These are phyloP conservation scores for Eumacrocentrus americanus DNA, from an alignment of 2,888 invertebrate genomes.

Conservation along the genomic window DNA sequence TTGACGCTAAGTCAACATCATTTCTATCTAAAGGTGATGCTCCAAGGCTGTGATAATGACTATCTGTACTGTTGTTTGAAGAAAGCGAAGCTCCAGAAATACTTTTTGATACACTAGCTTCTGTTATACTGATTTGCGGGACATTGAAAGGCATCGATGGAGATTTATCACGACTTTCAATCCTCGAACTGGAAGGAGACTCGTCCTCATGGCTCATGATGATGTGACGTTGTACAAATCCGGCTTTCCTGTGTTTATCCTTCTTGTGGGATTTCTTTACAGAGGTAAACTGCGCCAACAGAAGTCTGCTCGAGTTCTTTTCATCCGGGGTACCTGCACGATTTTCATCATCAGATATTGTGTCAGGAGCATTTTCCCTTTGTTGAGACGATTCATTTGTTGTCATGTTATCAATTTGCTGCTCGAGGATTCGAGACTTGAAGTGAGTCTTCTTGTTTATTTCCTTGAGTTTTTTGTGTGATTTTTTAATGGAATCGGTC, in stretches of 20 bases:
- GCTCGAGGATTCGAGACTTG: slow-evolving; percentile 33
- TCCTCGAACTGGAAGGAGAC: neutral
- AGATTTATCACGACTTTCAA: neutral
- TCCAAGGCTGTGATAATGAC: slow-evolving; percentile 22
- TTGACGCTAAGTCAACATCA: slow-evolving; percentile 14
- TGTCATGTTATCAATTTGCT: slow-evolving; percentile 1
- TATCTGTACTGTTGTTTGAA: slow-evolving; percentile 22
- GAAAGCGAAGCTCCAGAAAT: slow-evolving; percentile 10
- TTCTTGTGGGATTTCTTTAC: slow-evolving; percentile 54
- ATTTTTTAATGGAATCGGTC: slow-evolving; percentile 53
- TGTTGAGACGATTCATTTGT: neutral
- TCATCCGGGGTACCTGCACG: slow-evolving; percentile 53
- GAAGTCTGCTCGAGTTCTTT: slow-evolving; percentile 51
- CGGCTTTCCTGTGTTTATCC: slow-evolving; percentile 49
- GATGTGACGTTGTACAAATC: slow-evolving; percentile 38
- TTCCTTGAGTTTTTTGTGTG: slow-evolving; percentile 52
- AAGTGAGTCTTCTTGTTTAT: slow-evolving; percentile 44
- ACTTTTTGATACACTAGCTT: slow-evolving; percentile 3
- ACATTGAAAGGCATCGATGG: neutral
- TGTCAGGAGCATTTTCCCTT: neutral
- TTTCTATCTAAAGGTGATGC: neutral
- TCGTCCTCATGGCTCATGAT: slow-evolving; percentile 27
- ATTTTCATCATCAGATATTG: slow-evolving; percentile 20
- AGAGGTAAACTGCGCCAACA: slow-evolving; percentile 49
- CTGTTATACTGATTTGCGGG: slow-evolving; percentile 3